Conservation (phyloP, 2,888 invertebrate genomes). For the Villa cingulata region DNA sequence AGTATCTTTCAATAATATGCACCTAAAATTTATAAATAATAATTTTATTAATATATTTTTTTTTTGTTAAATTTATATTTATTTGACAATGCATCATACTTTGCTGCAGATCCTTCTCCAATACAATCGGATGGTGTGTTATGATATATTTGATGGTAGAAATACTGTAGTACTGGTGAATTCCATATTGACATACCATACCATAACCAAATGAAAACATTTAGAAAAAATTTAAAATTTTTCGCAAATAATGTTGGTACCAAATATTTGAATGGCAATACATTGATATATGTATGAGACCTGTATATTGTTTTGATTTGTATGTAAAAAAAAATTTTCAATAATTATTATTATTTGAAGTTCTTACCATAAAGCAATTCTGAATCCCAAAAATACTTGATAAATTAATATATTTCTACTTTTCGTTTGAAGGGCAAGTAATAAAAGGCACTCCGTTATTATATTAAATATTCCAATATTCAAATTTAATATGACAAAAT, state of each 20-base stretch:
- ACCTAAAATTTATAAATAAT: slow-evolving; percentile 18
- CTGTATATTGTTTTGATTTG: too few relatives aligned
- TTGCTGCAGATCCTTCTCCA: slow-evolving; percentile 34
- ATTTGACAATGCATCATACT: slow-evolving; percentile 17
- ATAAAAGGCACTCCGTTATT: slow-evolving; percentile 28
- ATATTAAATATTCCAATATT: slow-evolving; percentile 31
- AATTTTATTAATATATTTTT: background rate
- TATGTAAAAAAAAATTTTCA: background rate
- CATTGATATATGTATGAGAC: slow-evolving; percentile 31
- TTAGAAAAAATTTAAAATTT: slow-evolving; percentile 31
- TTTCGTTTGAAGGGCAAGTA: slow-evolving; percentile 29
- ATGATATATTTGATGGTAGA: slow-evolving; percentile 36
- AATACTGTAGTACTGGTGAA: slow-evolving; percentile 33
- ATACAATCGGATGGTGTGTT: slow-evolving; percentile 30
- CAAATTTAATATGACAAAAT: slow-evolving; percentile 33
- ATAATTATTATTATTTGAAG: background rate
- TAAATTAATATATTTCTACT: slow-evolving; percentile 28
- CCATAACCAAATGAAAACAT: slow-evolving; percentile 32
- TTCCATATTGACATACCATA: slow-evolving; percentile 36
- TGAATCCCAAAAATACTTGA: slow-evolving; percentile 29
- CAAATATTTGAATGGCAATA: slow-evolving; percentile 34
- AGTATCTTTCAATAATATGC: slow-evolving; percentile 31
- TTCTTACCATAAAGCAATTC: slow-evolving; percentile 30
- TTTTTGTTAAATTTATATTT: background rate
- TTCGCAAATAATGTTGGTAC: slow-evolving; percentile 35